Conservation (phyloP, 2,888 invertebrate species). For the Linyphia triangularis region DNA sequence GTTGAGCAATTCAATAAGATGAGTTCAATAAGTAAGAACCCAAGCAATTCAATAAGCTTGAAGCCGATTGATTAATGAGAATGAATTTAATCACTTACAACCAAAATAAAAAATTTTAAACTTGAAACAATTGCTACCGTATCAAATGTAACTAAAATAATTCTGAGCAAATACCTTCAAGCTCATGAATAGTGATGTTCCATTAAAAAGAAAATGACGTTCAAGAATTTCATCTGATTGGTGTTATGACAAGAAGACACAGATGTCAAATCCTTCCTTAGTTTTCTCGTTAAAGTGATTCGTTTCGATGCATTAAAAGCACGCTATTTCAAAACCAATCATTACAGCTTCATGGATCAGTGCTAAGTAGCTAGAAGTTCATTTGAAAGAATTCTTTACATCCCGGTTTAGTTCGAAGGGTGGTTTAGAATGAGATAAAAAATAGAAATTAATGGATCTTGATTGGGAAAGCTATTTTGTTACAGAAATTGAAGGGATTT, state of each 20-base stretch:
- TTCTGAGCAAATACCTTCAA: no score
- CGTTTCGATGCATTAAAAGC: background rate
- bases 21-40: no score
- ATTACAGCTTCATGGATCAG: background rate
- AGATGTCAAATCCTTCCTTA: background rate
- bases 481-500: background rate
- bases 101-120: no score
- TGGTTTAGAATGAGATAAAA: background rate
- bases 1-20: no score
- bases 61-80: no score
- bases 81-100: no score
- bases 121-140: no score
- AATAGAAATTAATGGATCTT: background rate
- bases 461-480: background rate
- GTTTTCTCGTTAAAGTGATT: background rate
- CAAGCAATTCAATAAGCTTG: no score
- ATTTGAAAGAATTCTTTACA: background rate
- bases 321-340: background rate
- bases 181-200: no score
- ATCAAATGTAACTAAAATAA: no score
- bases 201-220: no score
- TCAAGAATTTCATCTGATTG: background rate
- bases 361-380: background rate
- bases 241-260: slow-evolving; percentile 3
- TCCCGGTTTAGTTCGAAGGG: background rate